phyloP scores from a whole-genome alignment of 2,888 invertebrate species.

The Agrochola lota region DNA sequence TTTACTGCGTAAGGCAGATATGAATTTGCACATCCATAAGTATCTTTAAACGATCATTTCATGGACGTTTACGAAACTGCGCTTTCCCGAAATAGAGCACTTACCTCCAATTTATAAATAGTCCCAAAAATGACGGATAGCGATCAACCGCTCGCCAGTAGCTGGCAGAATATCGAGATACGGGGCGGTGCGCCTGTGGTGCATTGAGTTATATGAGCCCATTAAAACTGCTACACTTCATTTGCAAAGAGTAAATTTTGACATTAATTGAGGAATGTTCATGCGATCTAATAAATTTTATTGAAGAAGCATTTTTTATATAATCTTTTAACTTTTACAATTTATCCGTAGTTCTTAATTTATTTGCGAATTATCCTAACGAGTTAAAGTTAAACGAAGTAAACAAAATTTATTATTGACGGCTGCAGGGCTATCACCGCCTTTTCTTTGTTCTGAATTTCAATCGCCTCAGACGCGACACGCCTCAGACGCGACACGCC shows the following conservation, averaged over 20 bases:
- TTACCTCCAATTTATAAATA: slow-evolving; percentile 65
- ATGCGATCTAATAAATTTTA: slow-evolving; percentile 30
- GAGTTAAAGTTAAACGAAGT: slow-evolving; percentile 22
- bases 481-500: too few relatives aligned
- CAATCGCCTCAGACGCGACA: slow-evolving; percentile 19
- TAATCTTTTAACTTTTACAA: slow-evolving; percentile 3
- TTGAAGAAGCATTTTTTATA: slow-evolving; percentile 7
- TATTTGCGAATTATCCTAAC: slow-evolving; percentile 19
- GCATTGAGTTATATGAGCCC: slow-evolving; percentile 42
- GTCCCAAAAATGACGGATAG: slow-evolving; percentile 62
- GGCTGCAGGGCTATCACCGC: slow-evolving; percentile 36
- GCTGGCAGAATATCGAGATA: slow-evolving; percentile 55
- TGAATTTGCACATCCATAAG: slow-evolving; percentile 9
- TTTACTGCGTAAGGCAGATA: not conserved
- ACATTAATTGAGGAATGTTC: slow-evolving; percentile 50
- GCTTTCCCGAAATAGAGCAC: slow-evolving; percentile 60
- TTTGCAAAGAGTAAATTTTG: slow-evolving; percentile 25
- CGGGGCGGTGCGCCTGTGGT: slow-evolving; percentile 2
- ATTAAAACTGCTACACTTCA: slow-evolving; percentile 49
- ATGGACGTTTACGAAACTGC: slow-evolving; percentile 45
- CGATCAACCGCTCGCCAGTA: slow-evolving; percentile 56
- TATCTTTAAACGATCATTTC: slow-evolving; percentile 9
- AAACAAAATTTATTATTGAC: slow-evolving; percentile 37
- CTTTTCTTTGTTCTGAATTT: slow-evolving; percentile 52
- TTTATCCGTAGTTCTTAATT: not conserved